Conservation (phyloP, 1,140 invertebrate genomes). For the Saccostrea echinata region DNA sequence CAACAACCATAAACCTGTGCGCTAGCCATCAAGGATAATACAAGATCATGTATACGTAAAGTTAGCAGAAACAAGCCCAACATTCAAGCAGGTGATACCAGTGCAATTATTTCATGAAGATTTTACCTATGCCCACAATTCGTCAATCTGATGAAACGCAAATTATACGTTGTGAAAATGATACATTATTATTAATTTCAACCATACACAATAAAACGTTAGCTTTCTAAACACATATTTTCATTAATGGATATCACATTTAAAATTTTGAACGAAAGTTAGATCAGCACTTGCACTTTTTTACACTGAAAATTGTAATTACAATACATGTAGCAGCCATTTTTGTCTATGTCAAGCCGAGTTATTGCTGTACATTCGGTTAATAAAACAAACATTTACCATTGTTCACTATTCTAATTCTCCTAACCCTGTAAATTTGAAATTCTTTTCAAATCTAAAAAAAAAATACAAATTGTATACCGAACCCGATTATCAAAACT, state of each 20-base stretch:
- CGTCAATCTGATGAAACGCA: constrained; percentile 33
- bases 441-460: background rate
- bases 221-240: background rate
- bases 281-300: background rate
- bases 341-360: no score
- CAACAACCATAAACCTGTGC: background rate
- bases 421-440: constrained; percentile 2
- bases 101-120: background rate
- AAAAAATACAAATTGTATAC: no score
- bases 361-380: background rate
- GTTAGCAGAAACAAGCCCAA: background rate
- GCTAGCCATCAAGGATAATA: background rate
- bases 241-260: background rate
- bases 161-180: background rate
- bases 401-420: background rate
- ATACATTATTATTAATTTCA: background rate
- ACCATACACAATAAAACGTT: background rate
- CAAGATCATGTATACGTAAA: background rate
- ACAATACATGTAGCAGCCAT: no score
- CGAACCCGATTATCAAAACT: no score
- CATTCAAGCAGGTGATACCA: constrained; percentile 8
- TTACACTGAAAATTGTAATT: no score
- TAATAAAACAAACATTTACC: background rate
- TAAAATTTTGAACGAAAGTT: background rate
- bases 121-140: constrained; percentile 23